Evolutionary conservation across 2,113 vertebrate species (phyloP), one percentile per base, ranked within the genome.

Genomic region (Climacteris rufus): DNA sequence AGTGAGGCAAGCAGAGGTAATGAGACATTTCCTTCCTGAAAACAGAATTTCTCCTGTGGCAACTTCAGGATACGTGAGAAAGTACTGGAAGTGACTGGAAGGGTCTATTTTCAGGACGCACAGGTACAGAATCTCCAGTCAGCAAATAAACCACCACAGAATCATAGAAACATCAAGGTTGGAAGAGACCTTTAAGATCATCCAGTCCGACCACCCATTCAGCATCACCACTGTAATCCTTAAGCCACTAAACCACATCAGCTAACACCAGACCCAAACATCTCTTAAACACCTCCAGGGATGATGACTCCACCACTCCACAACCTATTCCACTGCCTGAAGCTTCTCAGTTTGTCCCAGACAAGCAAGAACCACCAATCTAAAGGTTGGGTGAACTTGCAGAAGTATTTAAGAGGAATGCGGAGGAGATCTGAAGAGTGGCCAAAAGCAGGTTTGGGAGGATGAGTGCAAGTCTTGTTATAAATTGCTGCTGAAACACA

Each of bases 391-490:
- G 11, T 49, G 57, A 76, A 69, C 37, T 20, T 5, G 3, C 10
- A 74, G 31, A 70, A 70, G 33, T 30, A 30, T 61, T 47, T 47
- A 85, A 61, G n/a, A 66, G 15, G 33, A 64, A 50, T 25, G n/a
- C 13, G 70, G 37, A 79, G 40, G 19, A 77, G 40, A 70, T 39
- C 21, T 65, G 52, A 79, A 75, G 7, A 71, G 45, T 30, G 74
- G 24, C 15, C 60, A 77, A 68, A 84, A 72, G 35, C 35, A 88
- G 50, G 15, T 45, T 56, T 42, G 35, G 27, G 45, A 81, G 35
- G 40, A 84, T 0, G 0, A 1, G 0, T 39, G 35, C 15, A 1
- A 15, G 31, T 42, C n/a, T 52, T 47, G 7, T 42, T 80, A 47
- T 12, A 28, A 76, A 57, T 0, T 37, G n/a, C n/a, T 5, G 4